Evolutionary conservation across 2,797 vertebrate genomes (phyloP).

Genomic region (Cuniculus paca): DNA sequence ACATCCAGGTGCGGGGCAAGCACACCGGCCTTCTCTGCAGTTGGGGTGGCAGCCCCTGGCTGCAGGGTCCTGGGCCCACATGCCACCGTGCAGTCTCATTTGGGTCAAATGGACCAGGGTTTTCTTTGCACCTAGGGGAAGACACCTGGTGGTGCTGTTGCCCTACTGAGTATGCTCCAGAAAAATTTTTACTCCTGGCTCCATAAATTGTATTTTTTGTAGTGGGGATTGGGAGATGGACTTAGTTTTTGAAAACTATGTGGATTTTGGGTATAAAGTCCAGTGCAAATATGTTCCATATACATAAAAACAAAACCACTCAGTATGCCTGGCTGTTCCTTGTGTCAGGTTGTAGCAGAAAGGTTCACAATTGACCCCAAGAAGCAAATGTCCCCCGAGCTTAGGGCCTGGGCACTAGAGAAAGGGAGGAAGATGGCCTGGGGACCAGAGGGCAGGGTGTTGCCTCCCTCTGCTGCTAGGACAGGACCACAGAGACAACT

Average conservation of each 20-base stretch:
- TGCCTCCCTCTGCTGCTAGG: neutral
- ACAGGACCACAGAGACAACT: neutral
- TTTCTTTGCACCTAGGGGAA: too few relatives aligned
- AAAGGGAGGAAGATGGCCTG: neutral
- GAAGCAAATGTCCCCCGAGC: accelerated
- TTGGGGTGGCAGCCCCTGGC: neutral
- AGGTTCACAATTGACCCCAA: accelerated
- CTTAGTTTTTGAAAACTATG: constrained; percentile 69
- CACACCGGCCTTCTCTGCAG: neutral
- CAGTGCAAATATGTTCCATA: neutral
- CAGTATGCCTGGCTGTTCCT: neutral
- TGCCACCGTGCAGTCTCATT: neutral
- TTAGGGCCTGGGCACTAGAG: neutral
- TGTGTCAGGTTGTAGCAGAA: neutral
- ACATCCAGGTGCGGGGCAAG: neutral
- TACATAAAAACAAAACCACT: neutral
- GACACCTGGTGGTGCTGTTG: neutral
- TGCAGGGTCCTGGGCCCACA: accelerated
- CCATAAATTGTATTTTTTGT: constrained; percentile 75
- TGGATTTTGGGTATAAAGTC: constrained; percentile 48
- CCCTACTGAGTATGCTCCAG: neutral
- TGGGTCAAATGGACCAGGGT: neutral
- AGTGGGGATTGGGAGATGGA: constrained; percentile 70
- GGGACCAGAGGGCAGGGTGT: neutral
- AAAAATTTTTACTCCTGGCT: constrained; percentile 63